These are phyloP conservation scores for Myotis pilosus DNA, from an alignment of 2,797 vertebrate genomes.

Conservation along the genomic window DNA sequence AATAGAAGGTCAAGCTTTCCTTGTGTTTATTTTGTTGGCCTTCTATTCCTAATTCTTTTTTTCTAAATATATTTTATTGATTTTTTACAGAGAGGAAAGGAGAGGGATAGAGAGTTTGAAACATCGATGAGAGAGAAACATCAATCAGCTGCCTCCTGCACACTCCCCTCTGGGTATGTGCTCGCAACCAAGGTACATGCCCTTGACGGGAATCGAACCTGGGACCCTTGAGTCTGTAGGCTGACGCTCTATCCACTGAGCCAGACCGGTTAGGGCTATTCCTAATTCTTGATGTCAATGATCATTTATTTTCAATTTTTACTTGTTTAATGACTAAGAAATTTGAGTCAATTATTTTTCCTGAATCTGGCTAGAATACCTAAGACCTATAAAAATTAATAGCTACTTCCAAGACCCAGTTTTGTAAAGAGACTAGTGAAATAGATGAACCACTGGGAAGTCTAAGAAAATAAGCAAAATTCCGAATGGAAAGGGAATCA, in stretches of 20 bases:
- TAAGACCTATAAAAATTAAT: not conserved
- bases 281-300: not conserved
- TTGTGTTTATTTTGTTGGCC: not conserved
- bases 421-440: not conserved
- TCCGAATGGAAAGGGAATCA: not conserved
- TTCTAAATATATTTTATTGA: too few species aligned
- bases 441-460: not conserved
- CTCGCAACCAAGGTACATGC: too few species aligned
- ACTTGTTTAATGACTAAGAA: slow-evolving; percentile 24
- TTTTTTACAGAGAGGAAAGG: too few species aligned
- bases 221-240: too few species aligned
- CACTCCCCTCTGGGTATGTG: too few species aligned
- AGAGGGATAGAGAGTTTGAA: too few species aligned
- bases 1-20: not conserved
- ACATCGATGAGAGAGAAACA: too few species aligned
- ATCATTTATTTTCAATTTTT: slow-evolving; percentile 25
- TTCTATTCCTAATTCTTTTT: slow-evolving; percentile 14
- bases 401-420: not conserved
- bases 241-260: too few species aligned
- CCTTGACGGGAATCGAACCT: too few species aligned
- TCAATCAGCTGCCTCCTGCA: too few species aligned
- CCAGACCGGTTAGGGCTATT: not conserved
- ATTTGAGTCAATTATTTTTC: slow-evolving; percentile 38
- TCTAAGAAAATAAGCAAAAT: not conserved
- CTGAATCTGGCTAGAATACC: not conserved